Percentiles rank a stretch among this genome's conserved stretches.
phyloP scores from a whole-genome alignment of 2,113 vertebrate genomes.

The Chlamydotis undulata region DNA sequence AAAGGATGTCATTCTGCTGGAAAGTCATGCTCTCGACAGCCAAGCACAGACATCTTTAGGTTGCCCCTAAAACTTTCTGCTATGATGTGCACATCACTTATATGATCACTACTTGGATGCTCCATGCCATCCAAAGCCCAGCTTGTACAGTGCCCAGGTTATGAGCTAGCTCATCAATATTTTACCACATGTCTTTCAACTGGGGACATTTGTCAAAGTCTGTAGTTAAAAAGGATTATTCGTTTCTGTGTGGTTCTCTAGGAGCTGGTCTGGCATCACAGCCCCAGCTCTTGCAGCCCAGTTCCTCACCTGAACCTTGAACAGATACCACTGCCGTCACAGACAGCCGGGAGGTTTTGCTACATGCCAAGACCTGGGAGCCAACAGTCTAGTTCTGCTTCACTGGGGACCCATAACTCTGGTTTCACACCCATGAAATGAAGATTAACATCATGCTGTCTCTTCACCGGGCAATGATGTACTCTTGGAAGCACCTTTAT shows the following conservation, averaged over 20 bases:
- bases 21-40: neutral
- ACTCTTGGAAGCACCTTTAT: neutral
- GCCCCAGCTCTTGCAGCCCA: neutral
- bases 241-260: fast-evolving
- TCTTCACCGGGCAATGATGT: fast-evolving
- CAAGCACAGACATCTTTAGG: neutral
- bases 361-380: no score
- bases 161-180: neutral
- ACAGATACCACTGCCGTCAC: neutral
- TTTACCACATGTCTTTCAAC: neutral
- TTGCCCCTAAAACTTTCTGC: neutral
- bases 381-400: neutral
- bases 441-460: neutral
- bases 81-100: neutral
- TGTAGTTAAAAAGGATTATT: neutral
- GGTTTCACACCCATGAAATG: neutral
- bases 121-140: neutral
- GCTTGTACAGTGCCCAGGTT: neutral
- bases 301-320: neutral
- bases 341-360: neutral
- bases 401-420: neutral
- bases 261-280: neutral
- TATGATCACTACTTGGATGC: neutral
- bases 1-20: neutral
- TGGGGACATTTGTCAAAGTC: neutral